Evolutionary conservation across 2,113 vertebrate genomes (phyloP).

Genomic region (Lophius piscatorius): DNA sequence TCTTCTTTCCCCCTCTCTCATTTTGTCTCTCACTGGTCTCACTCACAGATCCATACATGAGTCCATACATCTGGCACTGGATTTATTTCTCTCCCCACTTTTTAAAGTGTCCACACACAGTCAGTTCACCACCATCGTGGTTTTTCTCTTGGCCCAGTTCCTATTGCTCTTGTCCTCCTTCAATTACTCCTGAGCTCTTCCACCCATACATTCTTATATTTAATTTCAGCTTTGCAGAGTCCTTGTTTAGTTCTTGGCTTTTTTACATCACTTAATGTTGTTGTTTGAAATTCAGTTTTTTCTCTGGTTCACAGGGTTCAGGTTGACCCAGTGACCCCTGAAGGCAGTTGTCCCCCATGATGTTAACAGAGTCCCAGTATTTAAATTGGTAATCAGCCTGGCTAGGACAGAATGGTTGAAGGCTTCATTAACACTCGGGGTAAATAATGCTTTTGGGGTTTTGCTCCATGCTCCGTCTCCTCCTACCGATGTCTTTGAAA

Average conservation of each 20-base stretch:
- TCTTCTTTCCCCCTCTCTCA: conserved; percentile 25
- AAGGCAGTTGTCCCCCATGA: not conserved
- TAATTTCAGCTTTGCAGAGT: conserved; percentile 64
- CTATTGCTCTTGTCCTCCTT: conserved; percentile 22
- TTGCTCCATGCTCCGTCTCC: conserved; percentile 30
- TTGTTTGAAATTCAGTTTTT: conserved; percentile 41
- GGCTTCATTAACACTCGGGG: conserved; percentile 43
- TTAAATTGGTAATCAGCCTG: too few species aligned
- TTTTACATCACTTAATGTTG: conserved; percentile 21
- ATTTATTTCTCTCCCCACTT: conserved; percentile 41
- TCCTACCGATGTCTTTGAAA: conserved; percentile 54
- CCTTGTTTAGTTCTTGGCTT: conserved; percentile 64
- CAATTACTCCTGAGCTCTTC: conserved; percentile 27
- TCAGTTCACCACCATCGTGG: conserved; percentile 48
- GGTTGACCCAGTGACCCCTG: conserved; percentile 45
- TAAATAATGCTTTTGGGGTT: conserved; percentile 40
- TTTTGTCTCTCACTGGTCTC: conserved; percentile 45
- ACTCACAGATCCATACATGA: conserved; percentile 31
- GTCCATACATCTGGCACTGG: conserved; percentile 18
- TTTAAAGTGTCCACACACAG: conserved; percentile 53
- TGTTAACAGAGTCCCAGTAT: too few species aligned
- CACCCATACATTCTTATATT: conserved; percentile 54
- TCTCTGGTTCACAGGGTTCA: conserved; percentile 54
- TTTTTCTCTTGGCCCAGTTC: conserved; percentile 40
- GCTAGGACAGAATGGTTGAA: too few species aligned